Evolutionary conservation across 2,797 vertebrate species (phyloP), one percentile per base, ranked within the genome.

Genomic region (Jordanella pulchra): DNA sequence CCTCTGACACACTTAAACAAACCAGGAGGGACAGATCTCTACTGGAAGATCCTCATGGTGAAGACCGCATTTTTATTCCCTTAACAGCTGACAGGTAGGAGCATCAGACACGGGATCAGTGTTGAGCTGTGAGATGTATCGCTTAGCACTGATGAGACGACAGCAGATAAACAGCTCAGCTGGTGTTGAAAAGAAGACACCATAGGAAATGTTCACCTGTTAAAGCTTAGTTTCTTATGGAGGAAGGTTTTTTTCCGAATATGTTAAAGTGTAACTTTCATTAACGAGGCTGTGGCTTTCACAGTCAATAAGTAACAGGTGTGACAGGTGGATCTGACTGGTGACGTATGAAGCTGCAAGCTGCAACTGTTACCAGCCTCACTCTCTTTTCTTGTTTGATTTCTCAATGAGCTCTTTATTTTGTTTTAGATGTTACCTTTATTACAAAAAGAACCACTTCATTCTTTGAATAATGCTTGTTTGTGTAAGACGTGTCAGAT

Each of bases 41-140:
- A 23, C 71, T 77, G 68, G 65, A 79, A 76, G 30, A 28, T 10
- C 35, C 64, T 64, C 15, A 56, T 51, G 48, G 54, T 73, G 61
- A 32, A 44, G 65, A 66, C 67, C 9, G 17, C 23, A 32, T 78
- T 78, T n/a, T 65, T 30, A 18, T 69, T 54, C 23, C 14, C 58
- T 60, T 23, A 65, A 69, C 7, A 76, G 44, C 54, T 77, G 58
- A 60, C 80, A 92, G 91, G 92, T 93, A 92, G 81, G 91, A 23
- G 4, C 48, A 32, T 53, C 54, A 17, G 15, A n/a, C 1, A 10
- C 28, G 63, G 56, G 42, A 35, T 7, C 48, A 1, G 17, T 17
- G 13, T 27, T 15, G 58, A 35, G 58, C 63, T 63, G 2, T 32
- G 15, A 23, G 32, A 44, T 48, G 10, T 27, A 1, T 45, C 4